These are phyloP conservation scores for Zele albiditarsus DNA, from an alignment of 2,888 invertebrate genomes.

Conservation along the genomic window DNA sequence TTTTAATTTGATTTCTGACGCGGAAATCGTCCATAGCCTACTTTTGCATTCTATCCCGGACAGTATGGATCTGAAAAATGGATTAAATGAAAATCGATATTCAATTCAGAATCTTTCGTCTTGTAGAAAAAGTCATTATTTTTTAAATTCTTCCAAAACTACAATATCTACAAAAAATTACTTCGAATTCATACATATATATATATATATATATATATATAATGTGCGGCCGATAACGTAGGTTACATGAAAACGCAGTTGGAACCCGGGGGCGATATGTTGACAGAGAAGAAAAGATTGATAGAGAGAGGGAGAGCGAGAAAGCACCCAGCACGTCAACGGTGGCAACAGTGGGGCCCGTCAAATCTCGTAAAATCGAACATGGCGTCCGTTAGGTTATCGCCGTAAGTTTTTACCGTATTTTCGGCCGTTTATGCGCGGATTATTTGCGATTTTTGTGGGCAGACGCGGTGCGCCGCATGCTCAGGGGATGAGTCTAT, in stretches of 20 bases:
- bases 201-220: too few species aligned
- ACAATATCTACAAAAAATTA: too few species aligned
- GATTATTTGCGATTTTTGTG: slow-evolving; percentile 59
- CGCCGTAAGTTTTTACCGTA: slow-evolving; percentile 63
- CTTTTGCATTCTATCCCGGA: too few species aligned
- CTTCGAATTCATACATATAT: too few species aligned
- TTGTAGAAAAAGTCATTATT: too few species aligned
- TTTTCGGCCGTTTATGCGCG: slow-evolving; percentile 60
- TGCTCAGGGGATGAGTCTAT: slow-evolving; percentile 61
- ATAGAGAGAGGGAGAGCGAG: slow-evolving; percentile 16
- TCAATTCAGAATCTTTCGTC: too few species aligned
- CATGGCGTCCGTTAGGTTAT: slow-evolving; percentile 70
- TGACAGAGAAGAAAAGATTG: not conserved
- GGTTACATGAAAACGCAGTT: slow-evolving; percentile 23
- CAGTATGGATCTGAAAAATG: too few species aligned
- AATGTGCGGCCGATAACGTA: slow-evolving; percentile 15
- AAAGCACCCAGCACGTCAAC: slow-evolving; percentile 52
- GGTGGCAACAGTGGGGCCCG: slow-evolving; percentile 58
- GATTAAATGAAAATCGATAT: too few species aligned
- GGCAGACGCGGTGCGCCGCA: slow-evolving; percentile 64
- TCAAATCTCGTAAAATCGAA: slow-evolving; percentile 60
- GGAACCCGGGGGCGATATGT: slow-evolving; percentile 9
- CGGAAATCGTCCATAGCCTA: too few species aligned
- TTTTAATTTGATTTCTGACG: too few species aligned
- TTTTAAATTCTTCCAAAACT: too few species aligned